Conservation (phyloP, 1,140 invertebrate genomes). For the Ips typographus region DNA sequence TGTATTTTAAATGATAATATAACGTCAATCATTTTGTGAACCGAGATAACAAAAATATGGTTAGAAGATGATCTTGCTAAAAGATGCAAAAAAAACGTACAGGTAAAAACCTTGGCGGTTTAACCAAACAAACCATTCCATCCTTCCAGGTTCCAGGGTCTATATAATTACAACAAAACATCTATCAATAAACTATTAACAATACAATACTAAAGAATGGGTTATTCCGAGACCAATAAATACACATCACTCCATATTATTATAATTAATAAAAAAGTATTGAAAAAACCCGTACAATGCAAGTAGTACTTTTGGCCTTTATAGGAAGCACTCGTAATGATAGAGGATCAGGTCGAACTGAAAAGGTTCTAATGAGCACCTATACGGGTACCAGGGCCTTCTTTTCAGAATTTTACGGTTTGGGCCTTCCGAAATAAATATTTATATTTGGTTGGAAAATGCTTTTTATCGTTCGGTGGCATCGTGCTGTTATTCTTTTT, state of each 20-base stretch:
- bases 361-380: slow-evolving; percentile 32
- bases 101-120: slow-evolving; percentile 18
- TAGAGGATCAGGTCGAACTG: slow-evolving; percentile 23
- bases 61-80: no score
- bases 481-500: slow-evolving; percentile 22
- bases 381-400: slow-evolving; percentile 16
- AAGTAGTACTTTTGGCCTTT: slow-evolving; percentile 25
- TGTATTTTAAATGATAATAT: no score
- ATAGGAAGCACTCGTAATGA: slow-evolving; percentile 31
- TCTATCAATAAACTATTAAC: slow-evolving; percentile 33
- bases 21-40: no score
- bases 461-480: slow-evolving; percentile 23
- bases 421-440: slow-evolving; percentile 21
- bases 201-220: slow-evolving; percentile 27
- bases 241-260: slow-evolving; percentile 26
- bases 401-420: slow-evolving; percentile 17
- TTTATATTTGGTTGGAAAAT: slow-evolving; percentile 20
- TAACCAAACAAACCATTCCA: slow-evolving; percentile 7
- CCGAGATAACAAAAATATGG: no score
- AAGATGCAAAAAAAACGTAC: background rate
- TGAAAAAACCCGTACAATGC: slow-evolving; percentile 18
- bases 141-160: background rate
- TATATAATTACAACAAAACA: slow-evolving; percentile 32
- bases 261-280: slow-evolving; percentile 31
- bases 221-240: slow-evolving; percentile 25